A percentile compares a stretch with the other conserved stretches of the same genome.
Conservation (phyloP, 2,888 invertebrate species). For the Arge pagana region DNA sequence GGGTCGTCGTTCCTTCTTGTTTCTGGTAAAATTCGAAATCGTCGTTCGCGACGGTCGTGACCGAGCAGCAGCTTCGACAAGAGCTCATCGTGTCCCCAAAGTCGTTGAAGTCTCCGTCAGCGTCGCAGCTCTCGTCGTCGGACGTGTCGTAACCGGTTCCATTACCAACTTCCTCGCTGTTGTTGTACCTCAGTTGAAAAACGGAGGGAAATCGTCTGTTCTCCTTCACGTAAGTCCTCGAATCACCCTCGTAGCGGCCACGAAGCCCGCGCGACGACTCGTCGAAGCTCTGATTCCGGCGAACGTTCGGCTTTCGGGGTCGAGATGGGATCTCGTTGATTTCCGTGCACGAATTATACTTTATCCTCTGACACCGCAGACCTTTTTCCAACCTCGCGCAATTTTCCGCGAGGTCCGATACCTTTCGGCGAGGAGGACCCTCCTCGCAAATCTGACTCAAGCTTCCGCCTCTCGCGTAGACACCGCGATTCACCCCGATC, state of each 20-base stretch:
- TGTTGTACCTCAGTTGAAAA: conserved; percentile 4
- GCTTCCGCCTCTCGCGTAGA: conserved; percentile 10
- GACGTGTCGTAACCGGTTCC: conserved; percentile 48
- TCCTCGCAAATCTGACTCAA: conserved; percentile 13
- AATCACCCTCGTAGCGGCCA: conserved; percentile 43
- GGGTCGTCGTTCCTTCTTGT: conserved; percentile 38
- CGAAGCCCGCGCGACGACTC: conserved; percentile 26
- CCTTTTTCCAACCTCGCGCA: conserved; percentile 34
- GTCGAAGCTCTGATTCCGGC: conserved; percentile 53
- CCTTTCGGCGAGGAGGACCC: conserved; percentile 23
- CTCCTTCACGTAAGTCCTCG: conserved; percentile 47
- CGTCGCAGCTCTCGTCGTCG: conserved; percentile 52
- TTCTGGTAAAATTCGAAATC: conserved; percentile 67
- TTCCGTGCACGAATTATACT: conserved; percentile 25
- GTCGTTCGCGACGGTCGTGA: conserved; percentile 68
- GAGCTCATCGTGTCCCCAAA: conserved; percentile 56
- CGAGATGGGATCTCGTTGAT: conserved; percentile 30
- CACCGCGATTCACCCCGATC: conserved; percentile 22
- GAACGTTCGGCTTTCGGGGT: conserved; percentile 33
- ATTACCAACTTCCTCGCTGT: conserved; percentile 12
- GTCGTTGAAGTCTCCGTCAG: conserved; percentile 44
- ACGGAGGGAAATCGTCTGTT: conserved; percentile 20
- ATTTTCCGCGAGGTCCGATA: conserved; percentile 21
- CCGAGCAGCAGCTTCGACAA: conserved; percentile 62
- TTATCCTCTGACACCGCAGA: conserved; percentile 23